These are phyloP conservation scores for Agrochola lota DNA, from an alignment of 2,888 invertebrate genomes.

Conservation along the genomic window DNA sequence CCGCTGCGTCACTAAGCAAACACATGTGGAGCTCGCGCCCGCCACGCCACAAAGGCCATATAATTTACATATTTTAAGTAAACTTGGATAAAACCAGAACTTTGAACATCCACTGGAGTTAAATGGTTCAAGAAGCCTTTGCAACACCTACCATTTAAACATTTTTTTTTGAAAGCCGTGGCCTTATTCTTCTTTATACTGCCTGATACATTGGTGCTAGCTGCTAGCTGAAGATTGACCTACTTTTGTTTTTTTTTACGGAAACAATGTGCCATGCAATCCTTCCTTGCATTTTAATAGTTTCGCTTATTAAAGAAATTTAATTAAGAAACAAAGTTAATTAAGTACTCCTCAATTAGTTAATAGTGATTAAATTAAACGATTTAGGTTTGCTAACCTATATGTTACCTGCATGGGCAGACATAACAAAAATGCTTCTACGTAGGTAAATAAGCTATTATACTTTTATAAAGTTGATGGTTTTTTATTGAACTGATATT, in stretches of 20 bases:
- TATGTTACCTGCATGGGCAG: constrained; percentile 1
- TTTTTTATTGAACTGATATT: background rate
- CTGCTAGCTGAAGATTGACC: background rate
- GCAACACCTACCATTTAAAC: background rate
- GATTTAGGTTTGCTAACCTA: background rate
- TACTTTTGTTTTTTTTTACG: background rate
- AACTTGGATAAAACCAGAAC: constrained; percentile 44
- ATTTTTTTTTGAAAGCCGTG: background rate
- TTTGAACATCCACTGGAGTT: constrained; percentile 14
- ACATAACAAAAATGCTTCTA: background rate
- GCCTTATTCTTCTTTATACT: background rate
- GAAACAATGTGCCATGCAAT: background rate
- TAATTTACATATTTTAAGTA: constrained; percentile 52
- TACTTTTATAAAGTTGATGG: too few species aligned
- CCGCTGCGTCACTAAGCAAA: constrained; percentile 68
- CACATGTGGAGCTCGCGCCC: constrained; percentile 64
- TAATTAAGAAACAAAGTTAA: constrained; percentile 8
- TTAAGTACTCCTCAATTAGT: background rate
- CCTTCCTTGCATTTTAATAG: background rate
- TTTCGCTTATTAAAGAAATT: background rate
- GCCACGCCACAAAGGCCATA: constrained; percentile 56
- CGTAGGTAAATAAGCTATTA: background rate
- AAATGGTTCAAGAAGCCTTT: constrained; percentile 13
- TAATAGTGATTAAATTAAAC: background rate
- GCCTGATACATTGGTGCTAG: background rate